A percentile compares a stretch with the other conserved stretches of the same genome.
Conservation (phyloP, 2,113 vertebrate species). For the Monopterus albus region DNA sequence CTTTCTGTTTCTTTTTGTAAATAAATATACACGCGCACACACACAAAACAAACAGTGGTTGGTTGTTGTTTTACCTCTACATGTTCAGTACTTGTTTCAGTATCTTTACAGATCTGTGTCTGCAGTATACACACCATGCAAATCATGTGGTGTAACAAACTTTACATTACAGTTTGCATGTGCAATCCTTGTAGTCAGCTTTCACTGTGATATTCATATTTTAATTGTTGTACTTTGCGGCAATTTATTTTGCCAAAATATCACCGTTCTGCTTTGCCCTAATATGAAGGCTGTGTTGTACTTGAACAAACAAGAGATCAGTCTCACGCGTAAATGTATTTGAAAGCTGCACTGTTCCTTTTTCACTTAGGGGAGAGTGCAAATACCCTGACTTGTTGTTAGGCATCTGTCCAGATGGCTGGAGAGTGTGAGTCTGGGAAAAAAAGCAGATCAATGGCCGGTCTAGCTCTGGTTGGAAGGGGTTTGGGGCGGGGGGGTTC, state of each 20-base stretch:
- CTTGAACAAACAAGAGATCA: constrained; percentile 1
- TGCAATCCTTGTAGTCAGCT: too few species aligned
- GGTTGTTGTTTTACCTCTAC: neutral
- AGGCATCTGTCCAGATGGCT: constrained; percentile 59
- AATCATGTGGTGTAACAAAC: neutral
- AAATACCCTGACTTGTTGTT: constrained; percentile 48
- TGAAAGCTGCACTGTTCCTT: constrained; percentile 23
- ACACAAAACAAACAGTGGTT: constrained; percentile 5
- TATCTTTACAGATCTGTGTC: neutral
- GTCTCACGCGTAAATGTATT: too few species aligned
- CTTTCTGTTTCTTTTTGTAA: constrained; percentile 18
- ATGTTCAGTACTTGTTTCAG: neutral
- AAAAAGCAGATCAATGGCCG: constrained; percentile 53
- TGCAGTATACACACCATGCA: neutral
- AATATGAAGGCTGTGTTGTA: neutral
- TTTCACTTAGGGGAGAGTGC: constrained; percentile 15
- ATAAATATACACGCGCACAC: too few species aligned
- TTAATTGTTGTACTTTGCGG: neutral
- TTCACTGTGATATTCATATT: neutral
- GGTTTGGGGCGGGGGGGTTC: constrained; percentile 33
- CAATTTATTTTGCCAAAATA: neutral
- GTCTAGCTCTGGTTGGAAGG: constrained; percentile 17
- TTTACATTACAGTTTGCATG: too few species aligned
- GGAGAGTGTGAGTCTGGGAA: constrained; percentile 41
- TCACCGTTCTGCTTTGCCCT: too few species aligned